These are phyloP conservation scores for Azorinus chamasolen DNA, from an alignment of 2,888 invertebrate genomes.

Conservation along the genomic window DNA sequence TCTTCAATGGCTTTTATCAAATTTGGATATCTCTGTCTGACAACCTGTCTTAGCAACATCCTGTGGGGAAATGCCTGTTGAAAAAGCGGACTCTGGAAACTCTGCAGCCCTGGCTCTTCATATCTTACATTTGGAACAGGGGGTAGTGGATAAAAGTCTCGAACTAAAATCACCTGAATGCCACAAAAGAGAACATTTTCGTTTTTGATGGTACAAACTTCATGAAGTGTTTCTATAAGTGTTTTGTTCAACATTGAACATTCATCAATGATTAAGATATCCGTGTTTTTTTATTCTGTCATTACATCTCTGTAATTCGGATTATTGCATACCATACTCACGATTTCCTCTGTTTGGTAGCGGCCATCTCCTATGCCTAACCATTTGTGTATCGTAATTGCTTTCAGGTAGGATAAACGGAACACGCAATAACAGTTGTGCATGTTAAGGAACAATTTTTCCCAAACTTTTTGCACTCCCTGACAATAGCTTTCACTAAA, in stretches of 20 bases:
- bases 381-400: constrained; percentile 39
- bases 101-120: constrained; percentile 32
- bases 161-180: constrained; percentile 37
- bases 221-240: constrained; percentile 19
- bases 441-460: constrained; percentile 28
- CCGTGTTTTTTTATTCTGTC: constrained; percentile 21
- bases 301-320: constrained; percentile 16
- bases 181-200: constrained; percentile 26
- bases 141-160: constrained; percentile 46
- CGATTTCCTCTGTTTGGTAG: constrained; percentile 30
- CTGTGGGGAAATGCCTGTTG: constrained; percentile 15
- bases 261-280: constrained; percentile 46
- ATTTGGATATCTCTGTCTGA: constrained; percentile 22
- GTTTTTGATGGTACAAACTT: constrained; percentile 41
- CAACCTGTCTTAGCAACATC: constrained; percentile 18
- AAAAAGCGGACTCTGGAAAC: constrained; percentile 32
- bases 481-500: constrained; percentile 18
- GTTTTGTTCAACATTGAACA: constrained; percentile 41
- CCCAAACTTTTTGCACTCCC: constrained; percentile 3
- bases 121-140: constrained; percentile 44
- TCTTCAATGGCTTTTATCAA: constrained; percentile 24
- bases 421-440: constrained; percentile 47
- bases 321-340: constrained; percentile 22
- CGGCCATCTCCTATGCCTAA: constrained; percentile 47
- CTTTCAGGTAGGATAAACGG: constrained; percentile 18